phyloP scores from a whole-genome alignment of 2,797 vertebrate species.

The Pseudomugil gertrudae region DNA sequence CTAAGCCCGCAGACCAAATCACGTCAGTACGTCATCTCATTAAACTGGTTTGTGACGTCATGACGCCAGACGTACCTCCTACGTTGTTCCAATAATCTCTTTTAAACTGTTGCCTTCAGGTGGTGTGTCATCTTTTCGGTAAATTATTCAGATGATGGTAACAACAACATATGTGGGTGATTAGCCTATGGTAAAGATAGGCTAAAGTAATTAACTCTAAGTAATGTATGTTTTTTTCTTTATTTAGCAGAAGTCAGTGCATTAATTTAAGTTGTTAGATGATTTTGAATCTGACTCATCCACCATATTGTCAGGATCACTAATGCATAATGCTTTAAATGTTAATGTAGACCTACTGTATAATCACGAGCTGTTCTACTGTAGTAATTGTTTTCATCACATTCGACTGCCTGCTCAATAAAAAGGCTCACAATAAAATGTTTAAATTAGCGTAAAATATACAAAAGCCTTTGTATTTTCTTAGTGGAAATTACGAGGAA shows the following conservation, averaged over 20 bases:
- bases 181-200: not conserved
- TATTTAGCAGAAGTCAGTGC: not conserved
- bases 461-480: not conserved
- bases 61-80: slow-evolving; percentile 19
- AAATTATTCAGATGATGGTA: not conserved
- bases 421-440: not conserved
- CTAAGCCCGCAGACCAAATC: not conserved
- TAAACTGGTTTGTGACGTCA: slow-evolving; percentile 34
- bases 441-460: not conserved
- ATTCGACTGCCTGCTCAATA: not conserved
- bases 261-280: not conserved
- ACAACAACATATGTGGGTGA: not conserved
- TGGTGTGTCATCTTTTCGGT: slow-evolving; percentile 4
- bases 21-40: not conserved
- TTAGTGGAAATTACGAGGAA: slow-evolving; percentile 12
- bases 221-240: too few species aligned
- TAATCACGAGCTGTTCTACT: not conserved
- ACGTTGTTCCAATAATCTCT: not conserved
- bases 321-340: not conserved
- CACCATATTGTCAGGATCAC: not conserved
- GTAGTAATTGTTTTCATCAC: not conserved
- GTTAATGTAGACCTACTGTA: too few species aligned
- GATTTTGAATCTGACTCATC: too few species aligned
- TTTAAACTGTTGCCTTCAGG: slow-evolving; percentile 56
- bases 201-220: not conserved